phyloP scores from a whole-genome alignment of 2,113 vertebrate species.

The Hypocryptadius cinnamomeus region DNA sequence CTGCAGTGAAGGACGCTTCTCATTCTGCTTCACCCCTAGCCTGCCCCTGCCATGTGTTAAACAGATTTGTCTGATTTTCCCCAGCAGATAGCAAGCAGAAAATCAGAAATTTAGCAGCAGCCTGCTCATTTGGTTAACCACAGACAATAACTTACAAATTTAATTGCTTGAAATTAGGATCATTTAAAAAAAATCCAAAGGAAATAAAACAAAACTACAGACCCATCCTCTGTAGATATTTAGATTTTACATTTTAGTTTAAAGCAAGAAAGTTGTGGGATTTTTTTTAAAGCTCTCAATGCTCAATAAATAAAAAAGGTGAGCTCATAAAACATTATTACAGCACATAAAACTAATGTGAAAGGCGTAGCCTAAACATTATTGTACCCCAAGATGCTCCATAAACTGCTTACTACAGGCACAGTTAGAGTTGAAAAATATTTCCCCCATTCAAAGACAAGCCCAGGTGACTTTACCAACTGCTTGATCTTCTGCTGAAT shows the following conservation, averaged over 20 bases:
- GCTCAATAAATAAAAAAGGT: background rate
- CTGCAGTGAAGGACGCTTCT: conserved; percentile 81
- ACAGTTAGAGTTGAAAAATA: background rate
- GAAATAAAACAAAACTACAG: background rate
- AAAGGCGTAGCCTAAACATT: background rate
- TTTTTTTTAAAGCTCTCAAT: background rate
- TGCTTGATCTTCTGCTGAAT: conserved; percentile 66
- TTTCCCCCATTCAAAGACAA: background rate
- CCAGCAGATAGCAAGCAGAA: background rate
- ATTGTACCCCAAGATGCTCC: background rate
- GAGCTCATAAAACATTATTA: background rate
- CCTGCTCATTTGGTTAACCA: background rate
- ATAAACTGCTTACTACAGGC: background rate
- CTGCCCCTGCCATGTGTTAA: conserved; percentile 60
- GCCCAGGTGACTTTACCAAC: conserved; percentile 65
- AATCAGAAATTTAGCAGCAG: background rate
- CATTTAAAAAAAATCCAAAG: background rate
- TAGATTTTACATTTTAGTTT: background rate
- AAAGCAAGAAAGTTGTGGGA: background rate
- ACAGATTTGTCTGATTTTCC: background rate
- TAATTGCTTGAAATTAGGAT: background rate
- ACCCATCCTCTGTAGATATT: background rate
- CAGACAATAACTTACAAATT: background rate
- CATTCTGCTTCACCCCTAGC: conserved; percentile 73
- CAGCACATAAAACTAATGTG: rapidly evolving